Conservation (phyloP, 2,113 vertebrate species). For the Leucosticte australis region DNA sequence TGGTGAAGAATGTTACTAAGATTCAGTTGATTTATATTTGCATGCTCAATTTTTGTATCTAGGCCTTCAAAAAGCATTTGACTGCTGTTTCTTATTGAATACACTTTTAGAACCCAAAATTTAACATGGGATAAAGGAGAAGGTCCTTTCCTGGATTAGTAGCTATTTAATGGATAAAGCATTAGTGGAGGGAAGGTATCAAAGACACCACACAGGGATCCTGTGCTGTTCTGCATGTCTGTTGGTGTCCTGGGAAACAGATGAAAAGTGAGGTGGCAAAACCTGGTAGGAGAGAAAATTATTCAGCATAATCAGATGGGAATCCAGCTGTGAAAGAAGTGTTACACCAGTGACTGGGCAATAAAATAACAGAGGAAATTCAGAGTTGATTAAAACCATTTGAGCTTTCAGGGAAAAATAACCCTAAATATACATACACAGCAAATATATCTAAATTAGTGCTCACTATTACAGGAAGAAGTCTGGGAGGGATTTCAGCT, state of each 20-base stretch:
- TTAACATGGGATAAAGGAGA: background rate
- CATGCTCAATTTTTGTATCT: background rate
- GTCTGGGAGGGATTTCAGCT: background rate
- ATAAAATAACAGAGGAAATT: constrained; percentile 4
- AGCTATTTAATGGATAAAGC: background rate
- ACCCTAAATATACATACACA: background rate
- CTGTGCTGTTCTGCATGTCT: background rate
- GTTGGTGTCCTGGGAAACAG: background rate
- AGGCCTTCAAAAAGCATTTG: background rate
- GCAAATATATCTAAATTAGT: background rate
- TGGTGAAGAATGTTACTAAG: background rate
- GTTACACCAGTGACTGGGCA: background rate
- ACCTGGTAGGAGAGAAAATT: background rate
- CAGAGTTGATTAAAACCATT: background rate
- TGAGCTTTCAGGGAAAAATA: background rate
- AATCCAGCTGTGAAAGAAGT: background rate
- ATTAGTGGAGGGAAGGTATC: background rate
- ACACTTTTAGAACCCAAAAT: background rate
- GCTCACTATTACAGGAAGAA: background rate
- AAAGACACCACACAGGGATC: background rate
- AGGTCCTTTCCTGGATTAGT: background rate
- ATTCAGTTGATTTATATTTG: background rate
- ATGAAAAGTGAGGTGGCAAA: background rate
- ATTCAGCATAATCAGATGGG: background rate
- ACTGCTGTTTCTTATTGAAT: background rate